phyloP scores from a whole-genome alignment of 92 coral and sea anemone genomes.

The Pocillopora meandrina region DNA sequence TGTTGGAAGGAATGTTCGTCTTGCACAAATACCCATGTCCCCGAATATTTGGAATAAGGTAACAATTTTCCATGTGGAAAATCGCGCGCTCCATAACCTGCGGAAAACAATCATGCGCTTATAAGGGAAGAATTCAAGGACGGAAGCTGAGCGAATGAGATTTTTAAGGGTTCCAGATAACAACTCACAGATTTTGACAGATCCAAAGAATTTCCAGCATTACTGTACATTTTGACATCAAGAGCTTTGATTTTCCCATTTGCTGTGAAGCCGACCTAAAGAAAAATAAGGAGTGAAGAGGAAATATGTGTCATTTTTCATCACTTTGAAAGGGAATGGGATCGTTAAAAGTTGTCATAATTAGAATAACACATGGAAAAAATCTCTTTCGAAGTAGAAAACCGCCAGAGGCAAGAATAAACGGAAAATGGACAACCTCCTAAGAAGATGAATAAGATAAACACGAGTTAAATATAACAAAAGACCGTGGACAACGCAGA shows the following conservation, averaged over 20 bases:
- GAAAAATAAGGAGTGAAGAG: not conserved
- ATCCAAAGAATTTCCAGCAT: constrained; percentile 75
- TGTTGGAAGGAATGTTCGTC: constrained; percentile 79
- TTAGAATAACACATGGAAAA: too few relatives aligned
- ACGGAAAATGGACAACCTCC: too few relatives aligned
- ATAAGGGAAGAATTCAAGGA: not conserved
- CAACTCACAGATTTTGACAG: constrained; percentile 68
- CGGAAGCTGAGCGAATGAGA: not conserved
- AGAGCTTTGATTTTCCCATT: constrained; percentile 80
- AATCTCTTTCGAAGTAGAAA: too few relatives aligned
- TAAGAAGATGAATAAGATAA: too few relatives aligned
- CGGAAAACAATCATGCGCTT: too few relatives aligned
- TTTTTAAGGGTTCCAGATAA: not conserved
- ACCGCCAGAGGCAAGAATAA: too few relatives aligned
- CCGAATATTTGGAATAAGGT: constrained; percentile 75
- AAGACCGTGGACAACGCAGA: too few relatives aligned
- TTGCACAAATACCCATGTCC: constrained; percentile 73
- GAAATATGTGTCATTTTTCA: not conserved
- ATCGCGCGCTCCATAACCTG: constrained; percentile 78
- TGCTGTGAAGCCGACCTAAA: constrained; percentile 76
- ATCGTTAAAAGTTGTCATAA: not conserved
- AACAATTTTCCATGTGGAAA: constrained; percentile 73
- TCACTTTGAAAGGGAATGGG: not conserved
- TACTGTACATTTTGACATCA: constrained; percentile 65
- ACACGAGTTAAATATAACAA: too few relatives aligned